These are phyloP conservation scores for Corvus moneduloides DNA, from an alignment of 2,113 vertebrate genomes.

Conservation along the genomic window DNA sequence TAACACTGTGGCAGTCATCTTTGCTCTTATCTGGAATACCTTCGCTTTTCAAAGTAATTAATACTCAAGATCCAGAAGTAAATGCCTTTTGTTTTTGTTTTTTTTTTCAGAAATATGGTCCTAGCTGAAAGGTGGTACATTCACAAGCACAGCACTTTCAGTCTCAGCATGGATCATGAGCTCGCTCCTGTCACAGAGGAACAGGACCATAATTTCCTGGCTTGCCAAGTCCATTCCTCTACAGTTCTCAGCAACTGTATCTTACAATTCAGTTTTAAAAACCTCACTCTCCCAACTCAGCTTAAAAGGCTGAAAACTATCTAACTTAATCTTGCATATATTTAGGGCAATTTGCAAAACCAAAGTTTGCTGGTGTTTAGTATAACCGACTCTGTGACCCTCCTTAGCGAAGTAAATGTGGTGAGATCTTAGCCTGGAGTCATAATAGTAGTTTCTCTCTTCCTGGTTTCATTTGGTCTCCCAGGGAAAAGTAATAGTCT, in stretches of 20 bases:
- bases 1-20: neutral
- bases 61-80: neutral
- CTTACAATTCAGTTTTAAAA: neutral
- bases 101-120: neutral
- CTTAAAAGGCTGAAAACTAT: neutral
- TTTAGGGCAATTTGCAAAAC: neutral
- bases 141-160: neutral
- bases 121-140: neutral
- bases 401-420: neutral
- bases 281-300: neutral
- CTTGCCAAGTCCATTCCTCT: neutral
- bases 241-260: neutral
- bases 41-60: neutral
- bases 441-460: slow-evolving; percentile 25
- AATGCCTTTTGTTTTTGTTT: neutral
- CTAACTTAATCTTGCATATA: neutral
- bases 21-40: neutral
- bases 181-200: neutral
- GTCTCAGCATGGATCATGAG: neutral
- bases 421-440: slow-evolving; percentile 31
- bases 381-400: neutral
- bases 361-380: neutral
- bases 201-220: neutral
- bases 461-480: slow-evolving; percentile 55
- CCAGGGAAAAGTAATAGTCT: slow-evolving; percentile 34